A percentile compares a stretch with the other conserved stretches of the same genome.
These are phyloP conservation scores for Choloepus hoffmanni DNA, from an alignment of 2,113 vertebrate species.

Conservation along the genomic window DNA sequence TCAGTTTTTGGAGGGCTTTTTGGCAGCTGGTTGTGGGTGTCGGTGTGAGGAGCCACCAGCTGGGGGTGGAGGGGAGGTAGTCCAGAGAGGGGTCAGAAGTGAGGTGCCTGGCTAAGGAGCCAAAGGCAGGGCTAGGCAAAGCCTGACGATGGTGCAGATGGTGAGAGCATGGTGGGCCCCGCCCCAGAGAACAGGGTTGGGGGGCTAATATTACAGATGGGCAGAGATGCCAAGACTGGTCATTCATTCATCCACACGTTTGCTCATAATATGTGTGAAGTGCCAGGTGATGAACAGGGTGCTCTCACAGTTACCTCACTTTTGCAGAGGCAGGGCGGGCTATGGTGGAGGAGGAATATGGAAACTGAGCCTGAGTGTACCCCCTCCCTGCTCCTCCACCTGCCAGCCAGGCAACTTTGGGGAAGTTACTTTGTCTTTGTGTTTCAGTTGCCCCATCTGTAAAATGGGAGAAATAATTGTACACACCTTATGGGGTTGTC, in stretches of 20 bases:
- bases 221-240: not conserved
- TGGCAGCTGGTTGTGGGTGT: not conserved
- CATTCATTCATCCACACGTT: not conserved
- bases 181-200: not conserved
- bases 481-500: not conserved
- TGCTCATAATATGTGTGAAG: conserved; percentile 25
- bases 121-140: not conserved
- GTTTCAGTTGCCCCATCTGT: not conserved
- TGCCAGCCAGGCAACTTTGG: not conserved
- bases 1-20: not conserved
- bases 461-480: not conserved
- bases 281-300: not conserved
- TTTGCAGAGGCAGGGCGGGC: not conserved
- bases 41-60: not conserved
- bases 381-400: not conserved
- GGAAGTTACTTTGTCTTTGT: not conserved
- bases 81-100: not conserved
- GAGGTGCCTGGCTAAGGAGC: not conserved
- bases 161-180: not conserved
- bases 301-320: not conserved
- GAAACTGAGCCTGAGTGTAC: not conserved
- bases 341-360: not conserved
- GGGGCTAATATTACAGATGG: not conserved
- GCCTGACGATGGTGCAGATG: not conserved
- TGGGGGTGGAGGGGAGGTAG: not conserved